Conservation (phyloP, 2,113 vertebrate species). For the Chloropsis hardwickii region DNA sequence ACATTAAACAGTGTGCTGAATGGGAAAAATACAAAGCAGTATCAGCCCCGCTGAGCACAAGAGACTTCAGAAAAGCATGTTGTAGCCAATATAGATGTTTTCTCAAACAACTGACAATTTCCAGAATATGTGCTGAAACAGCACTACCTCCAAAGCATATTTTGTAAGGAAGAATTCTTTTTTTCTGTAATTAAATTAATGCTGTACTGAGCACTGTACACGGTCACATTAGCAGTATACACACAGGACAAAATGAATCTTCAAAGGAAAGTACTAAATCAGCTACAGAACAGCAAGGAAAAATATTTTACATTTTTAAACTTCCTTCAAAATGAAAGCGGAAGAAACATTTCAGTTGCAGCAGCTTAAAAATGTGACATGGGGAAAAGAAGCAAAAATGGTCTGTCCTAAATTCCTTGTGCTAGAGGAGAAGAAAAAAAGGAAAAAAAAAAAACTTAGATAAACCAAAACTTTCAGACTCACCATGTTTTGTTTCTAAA, state of each 20-base stretch:
- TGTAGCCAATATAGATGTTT: not conserved
- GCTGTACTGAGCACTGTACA: not conserved
- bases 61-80: not conserved
- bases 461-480: not conserved
- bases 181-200: not conserved
- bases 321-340: not conserved
- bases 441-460: not conserved
- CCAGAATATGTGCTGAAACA: not conserved
- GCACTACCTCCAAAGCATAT: not conserved
- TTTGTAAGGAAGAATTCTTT: not conserved
- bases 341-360: not conserved
- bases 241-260: not conserved
- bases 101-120: not conserved
- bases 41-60: not conserved
- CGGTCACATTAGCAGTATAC: not conserved
- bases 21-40: not conserved
- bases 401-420: not conserved
- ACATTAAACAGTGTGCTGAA: fast-evolving
- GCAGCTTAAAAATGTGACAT: not conserved
- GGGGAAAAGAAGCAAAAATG: not conserved
- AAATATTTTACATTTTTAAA: not conserved
- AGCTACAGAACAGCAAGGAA: not conserved
- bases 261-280: not conserved
- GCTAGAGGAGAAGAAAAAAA: not conserved
- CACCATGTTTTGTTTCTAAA: not conserved